Percentiles rank a stretch among this genome's conserved stretches.
Conservation (phyloP, 1,140 invertebrate species). For the Aleiodes sp. region DNA sequence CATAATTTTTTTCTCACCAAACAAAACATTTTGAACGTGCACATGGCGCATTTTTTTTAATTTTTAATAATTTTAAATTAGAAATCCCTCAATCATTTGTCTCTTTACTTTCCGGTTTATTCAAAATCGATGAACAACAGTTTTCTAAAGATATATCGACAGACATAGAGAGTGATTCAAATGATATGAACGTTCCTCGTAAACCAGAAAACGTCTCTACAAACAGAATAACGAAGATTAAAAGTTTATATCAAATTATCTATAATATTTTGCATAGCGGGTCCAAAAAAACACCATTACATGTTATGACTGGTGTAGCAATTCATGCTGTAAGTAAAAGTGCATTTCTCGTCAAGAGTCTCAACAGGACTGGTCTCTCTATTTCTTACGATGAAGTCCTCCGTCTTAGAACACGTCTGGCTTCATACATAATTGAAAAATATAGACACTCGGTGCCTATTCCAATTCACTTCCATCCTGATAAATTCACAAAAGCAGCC, state of each 20-base stretch:
- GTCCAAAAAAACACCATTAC: constrained; percentile 12
- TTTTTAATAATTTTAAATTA: too few species aligned
- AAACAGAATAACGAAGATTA: background rate
- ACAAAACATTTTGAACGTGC: too few species aligned
- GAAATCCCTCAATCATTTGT: too few species aligned
- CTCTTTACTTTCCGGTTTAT: too few species aligned
- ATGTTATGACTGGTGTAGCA: background rate
- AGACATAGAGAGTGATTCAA: too few species aligned
- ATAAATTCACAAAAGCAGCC: constrained; percentile 28
- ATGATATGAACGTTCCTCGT: too few species aligned
- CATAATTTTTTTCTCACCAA: too few species aligned
- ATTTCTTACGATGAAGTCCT: background rate
- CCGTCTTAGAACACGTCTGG: background rate
- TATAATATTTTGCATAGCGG: background rate
- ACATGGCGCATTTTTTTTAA: too few species aligned
- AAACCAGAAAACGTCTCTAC: too few species aligned
- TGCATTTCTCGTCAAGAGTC: background rate
- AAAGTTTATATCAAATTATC: constrained; percentile 18
- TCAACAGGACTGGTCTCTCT: constrained; percentile 8
- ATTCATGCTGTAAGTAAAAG: constrained; percentile 11
- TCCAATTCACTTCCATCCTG: constrained; percentile 30
- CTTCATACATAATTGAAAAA: constrained; percentile 18
- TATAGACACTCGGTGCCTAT: constrained; percentile 21
- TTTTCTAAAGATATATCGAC: too few species aligned
- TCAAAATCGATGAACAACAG: too few species aligned